Percentiles rank a stretch among this genome's conserved stretches.
These are phyloP conservation scores for Tupaia tana DNA, from an alignment of 2,113 vertebrate genomes.

Conservation along the genomic window DNA sequence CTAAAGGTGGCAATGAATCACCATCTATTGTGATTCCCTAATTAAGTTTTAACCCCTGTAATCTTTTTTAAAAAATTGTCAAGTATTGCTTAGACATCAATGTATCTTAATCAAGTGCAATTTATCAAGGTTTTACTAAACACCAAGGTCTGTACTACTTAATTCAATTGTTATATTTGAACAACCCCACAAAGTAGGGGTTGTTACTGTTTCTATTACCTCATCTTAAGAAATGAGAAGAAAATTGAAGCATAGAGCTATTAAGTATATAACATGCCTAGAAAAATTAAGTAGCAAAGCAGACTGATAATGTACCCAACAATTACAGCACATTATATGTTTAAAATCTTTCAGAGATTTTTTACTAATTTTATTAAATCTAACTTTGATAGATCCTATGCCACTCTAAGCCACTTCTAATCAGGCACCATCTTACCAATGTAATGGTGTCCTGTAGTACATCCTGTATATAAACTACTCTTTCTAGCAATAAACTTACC, in stretches of 20 bases:
- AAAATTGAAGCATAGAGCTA: background rate
- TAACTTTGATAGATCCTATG: background rate
- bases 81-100: background rate
- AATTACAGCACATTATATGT: background rate
- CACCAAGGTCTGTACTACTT: background rate
- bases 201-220: background rate
- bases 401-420: background rate
- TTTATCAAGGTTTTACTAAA: background rate
- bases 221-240: background rate
- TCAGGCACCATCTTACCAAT: background rate
- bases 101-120: constrained; percentile 22
- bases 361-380: background rate
- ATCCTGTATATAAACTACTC: background rate
- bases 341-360: background rate
- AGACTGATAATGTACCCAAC: background rate
- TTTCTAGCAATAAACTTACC: background rate
- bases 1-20: background rate
- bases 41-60: background rate
- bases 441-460: background rate
- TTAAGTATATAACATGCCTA: background rate
- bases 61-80: background rate
- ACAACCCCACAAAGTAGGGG: background rate
- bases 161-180: background rate
- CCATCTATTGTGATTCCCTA: background rate
- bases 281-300: background rate